Evolutionary conservation across 1,140 invertebrate genomes (phyloP).

Genomic region (Araneus ventricosus): DNA sequence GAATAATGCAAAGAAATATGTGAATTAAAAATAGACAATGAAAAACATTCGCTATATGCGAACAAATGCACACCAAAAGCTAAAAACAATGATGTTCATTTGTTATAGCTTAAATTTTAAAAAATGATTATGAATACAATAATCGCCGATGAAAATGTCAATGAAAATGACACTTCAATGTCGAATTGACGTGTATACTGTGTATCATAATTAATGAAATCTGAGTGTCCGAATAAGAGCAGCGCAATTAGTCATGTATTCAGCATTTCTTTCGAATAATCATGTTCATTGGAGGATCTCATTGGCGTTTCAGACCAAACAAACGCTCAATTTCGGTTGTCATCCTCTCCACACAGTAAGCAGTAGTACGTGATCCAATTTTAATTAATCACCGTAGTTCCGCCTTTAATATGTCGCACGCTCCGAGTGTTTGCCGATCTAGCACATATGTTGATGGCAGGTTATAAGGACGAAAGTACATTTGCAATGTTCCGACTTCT

Average conservation of each 20-base stretch:
- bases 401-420: constrained; percentile 71
- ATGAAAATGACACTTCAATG: too few species aligned
- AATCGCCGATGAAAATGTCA: too few species aligned
- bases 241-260: constrained; percentile 30
- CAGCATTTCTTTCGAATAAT: not conserved
- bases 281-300: constrained; percentile 45
- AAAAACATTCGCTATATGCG: too few species aligned
- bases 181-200: not conserved
- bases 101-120: too few species aligned
- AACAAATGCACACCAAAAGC: too few species aligned
- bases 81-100: too few species aligned
- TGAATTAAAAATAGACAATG: too few species aligned
- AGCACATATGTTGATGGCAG: constrained; percentile 74
- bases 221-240: constrained; percentile 6
- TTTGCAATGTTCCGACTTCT: constrained; percentile 55
- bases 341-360: constrained; percentile 25
- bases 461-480: constrained; percentile 70
- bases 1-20: too few species aligned
- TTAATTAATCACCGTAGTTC: constrained; percentile 73
- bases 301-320: constrained; percentile 10
- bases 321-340: constrained; percentile 58
- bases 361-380: constrained; percentile 69
- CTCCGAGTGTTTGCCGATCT: constrained; percentile 34
- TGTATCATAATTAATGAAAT: not conserved
- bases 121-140: too few species aligned